These are phyloP conservation scores for Cliona cf. orientalis DNA, from an alignment of 37 sponge, comb jelly and placozoan genomes.

Conservation along the genomic window DNA sequence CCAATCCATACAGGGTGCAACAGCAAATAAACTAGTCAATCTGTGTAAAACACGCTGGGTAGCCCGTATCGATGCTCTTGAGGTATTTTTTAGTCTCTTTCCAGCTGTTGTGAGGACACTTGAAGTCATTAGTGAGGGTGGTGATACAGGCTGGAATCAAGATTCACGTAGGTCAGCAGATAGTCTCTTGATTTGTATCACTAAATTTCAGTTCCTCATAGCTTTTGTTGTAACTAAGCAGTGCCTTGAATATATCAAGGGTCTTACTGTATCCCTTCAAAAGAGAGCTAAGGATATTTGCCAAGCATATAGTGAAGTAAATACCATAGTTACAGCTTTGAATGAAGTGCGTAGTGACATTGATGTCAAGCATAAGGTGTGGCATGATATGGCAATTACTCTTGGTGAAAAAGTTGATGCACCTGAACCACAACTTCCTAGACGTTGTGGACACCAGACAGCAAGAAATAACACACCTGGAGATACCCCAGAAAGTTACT, in stretches of 20 bases:
- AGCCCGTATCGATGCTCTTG: constrained; percentile 41
- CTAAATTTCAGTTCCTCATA: constrained; percentile 17
- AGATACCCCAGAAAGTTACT: constrained; percentile 56
- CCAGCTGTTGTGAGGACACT: constrained; percentile 32
- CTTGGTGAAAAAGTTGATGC: constrained; percentile 33
- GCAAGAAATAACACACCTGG: constrained; percentile 53
- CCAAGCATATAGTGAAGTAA: constrained; percentile 41
- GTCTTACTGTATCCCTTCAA: constrained; percentile 43
- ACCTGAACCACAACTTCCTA: constrained; percentile 26
- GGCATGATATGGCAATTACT: constrained; percentile 27
- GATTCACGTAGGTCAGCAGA: constrained; percentile 19
- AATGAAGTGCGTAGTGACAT: constrained; percentile 24
- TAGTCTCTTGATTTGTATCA: constrained; percentile 18
- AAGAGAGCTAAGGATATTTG: constrained; percentile 34
- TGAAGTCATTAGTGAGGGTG: constrained; percentile 22
- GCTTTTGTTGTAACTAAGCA: constrained; percentile 30
- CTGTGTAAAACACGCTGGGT: constrained; percentile 56
- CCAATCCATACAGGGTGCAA: neutral
- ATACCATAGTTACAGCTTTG: constrained; percentile 26
- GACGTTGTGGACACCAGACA: constrained; percentile 51
- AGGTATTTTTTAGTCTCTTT: constrained; percentile 40
- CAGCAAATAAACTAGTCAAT: constrained; percentile 7
- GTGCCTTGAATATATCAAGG: constrained; percentile 23
- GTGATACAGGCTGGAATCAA: constrained; percentile 7
- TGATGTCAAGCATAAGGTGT: constrained; percentile 14